A percentile compares a stretch with the other conserved stretches of the same genome.
These are phyloP conservation scores for Leptatherina wallacei DNA, from an alignment of 2,797 vertebrate species.

Conservation along the genomic window DNA sequence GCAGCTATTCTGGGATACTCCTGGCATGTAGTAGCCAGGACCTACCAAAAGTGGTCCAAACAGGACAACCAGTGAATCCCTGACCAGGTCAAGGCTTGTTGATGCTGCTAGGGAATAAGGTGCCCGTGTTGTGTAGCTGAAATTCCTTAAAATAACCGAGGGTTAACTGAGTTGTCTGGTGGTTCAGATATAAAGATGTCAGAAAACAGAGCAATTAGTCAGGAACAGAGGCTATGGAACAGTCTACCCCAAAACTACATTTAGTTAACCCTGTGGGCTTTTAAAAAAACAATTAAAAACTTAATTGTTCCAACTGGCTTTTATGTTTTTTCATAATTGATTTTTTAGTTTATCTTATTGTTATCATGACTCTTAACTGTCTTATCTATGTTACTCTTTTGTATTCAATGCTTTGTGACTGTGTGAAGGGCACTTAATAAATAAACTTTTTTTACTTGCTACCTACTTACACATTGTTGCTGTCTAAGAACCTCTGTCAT, in stretches of 20 bases:
- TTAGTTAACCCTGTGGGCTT: not conserved
- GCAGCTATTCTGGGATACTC: too few species aligned
- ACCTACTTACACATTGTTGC: not conserved
- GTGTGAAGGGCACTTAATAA: not conserved
- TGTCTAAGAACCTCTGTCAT: not conserved
- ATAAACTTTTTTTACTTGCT: not conserved
- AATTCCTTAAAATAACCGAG: too few species aligned
- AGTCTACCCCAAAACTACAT: not conserved
- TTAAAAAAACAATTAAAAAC: not conserved
- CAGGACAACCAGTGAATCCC: too few species aligned
- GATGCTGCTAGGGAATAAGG: too few species aligned
- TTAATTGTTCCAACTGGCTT: too few species aligned
- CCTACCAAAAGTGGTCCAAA: too few species aligned
- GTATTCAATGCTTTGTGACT: not conserved
- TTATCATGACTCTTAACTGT: not conserved
- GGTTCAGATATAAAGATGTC: too few species aligned
- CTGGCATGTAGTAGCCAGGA: too few species aligned
- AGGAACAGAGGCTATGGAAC: too few species aligned
- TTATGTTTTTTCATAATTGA: not conserved
- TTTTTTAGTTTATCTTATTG: not conserved
- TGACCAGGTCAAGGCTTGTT: too few species aligned
- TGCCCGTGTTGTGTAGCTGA: too few species aligned
- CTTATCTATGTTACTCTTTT: not conserved
- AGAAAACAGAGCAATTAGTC: not conserved
- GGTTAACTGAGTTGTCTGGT: too few species aligned